Conservation (phyloP, 2,113 vertebrate genomes). For the Dasyprocta punctata region DNA sequence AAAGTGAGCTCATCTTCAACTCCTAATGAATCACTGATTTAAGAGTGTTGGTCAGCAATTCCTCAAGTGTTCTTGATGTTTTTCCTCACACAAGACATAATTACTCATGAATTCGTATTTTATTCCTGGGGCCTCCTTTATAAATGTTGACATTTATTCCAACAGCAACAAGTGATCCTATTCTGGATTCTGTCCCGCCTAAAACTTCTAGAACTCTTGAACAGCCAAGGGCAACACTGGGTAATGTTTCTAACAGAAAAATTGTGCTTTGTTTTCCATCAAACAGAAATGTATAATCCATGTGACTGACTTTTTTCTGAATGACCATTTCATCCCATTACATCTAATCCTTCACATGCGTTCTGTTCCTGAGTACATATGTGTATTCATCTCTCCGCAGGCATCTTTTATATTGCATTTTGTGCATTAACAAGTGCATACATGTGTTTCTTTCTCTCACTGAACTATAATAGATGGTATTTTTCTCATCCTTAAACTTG, state of each 20-base stretch:
- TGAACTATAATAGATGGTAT: slow-evolving; percentile 48
- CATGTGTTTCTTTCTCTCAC: neutral
- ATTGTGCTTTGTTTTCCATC: slow-evolving; percentile 79
- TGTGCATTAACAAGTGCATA: neutral
- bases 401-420: slow-evolving; percentile 30
- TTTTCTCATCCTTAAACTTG: slow-evolving; percentile 59
- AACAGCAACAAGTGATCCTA: slow-evolving; percentile 86
- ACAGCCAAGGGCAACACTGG: slow-evolving; percentile 88
- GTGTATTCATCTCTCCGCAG: neutral
- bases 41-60: slow-evolving; percentile 46
- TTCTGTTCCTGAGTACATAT: slow-evolving; percentile 57
- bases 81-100: slow-evolving; percentile 59
- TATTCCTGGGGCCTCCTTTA: slow-evolving; percentile 79
- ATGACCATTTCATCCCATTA: slow-evolving; percentile 75
- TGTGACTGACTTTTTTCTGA: slow-evolving; percentile 79
- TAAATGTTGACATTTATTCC: slow-evolving; percentile 87
- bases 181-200: slow-evolving; percentile 87
- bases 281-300: slow-evolving; percentile 70
- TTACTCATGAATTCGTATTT: slow-evolving; percentile 72
- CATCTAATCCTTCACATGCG: slow-evolving; percentile 71
- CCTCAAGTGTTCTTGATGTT: slow-evolving; percentile 59
- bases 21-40: slow-evolving; percentile 59
- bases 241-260: slow-evolving; percentile 87
- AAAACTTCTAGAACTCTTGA: slow-evolving; percentile 87
- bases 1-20: slow-evolving; percentile 63